phyloP scores from a whole-genome alignment of 2,797 vertebrate species.

The Psittacula echo region DNA sequence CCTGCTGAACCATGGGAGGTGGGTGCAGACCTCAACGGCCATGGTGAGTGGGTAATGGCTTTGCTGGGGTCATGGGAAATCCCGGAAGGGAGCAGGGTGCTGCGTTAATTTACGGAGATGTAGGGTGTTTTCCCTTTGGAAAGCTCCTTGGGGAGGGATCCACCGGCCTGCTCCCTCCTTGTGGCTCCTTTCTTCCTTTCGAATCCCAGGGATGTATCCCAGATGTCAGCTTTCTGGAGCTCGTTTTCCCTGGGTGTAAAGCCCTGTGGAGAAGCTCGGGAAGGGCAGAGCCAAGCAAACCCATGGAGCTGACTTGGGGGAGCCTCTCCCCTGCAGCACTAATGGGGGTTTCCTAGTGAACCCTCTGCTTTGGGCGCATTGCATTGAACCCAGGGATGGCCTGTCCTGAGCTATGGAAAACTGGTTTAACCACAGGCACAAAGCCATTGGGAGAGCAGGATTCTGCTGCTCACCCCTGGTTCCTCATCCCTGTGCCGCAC shows the following conservation, averaged over 20 bases:
- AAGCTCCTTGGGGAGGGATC: background rate
- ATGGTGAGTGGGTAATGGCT: accelerated
- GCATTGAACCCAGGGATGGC: background rate
- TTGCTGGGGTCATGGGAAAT: background rate
- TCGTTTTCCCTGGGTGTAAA: background rate
- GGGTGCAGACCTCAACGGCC: background rate
- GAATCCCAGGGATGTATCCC: background rate
- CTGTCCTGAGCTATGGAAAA: background rate
- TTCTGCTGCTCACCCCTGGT: background rate
- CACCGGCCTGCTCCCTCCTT: accelerated
- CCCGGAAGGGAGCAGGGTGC: background rate
- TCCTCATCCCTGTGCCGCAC: background rate
- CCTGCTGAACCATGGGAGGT: background rate
- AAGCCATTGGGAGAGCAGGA: background rate
- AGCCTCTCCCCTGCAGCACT: background rate
- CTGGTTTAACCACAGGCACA: background rate
- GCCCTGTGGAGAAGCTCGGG: background rate
- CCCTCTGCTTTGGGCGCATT: accelerated
- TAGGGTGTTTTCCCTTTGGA: background rate
- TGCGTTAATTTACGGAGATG: background rate
- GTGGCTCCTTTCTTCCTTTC: background rate
- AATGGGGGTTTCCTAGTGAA: accelerated
- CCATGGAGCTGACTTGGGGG: background rate
- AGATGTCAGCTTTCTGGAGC: background rate
- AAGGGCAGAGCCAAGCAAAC: background rate